Conservation (phyloP, 2,113 vertebrate genomes). For the Trochalopteron elliotii region DNA sequence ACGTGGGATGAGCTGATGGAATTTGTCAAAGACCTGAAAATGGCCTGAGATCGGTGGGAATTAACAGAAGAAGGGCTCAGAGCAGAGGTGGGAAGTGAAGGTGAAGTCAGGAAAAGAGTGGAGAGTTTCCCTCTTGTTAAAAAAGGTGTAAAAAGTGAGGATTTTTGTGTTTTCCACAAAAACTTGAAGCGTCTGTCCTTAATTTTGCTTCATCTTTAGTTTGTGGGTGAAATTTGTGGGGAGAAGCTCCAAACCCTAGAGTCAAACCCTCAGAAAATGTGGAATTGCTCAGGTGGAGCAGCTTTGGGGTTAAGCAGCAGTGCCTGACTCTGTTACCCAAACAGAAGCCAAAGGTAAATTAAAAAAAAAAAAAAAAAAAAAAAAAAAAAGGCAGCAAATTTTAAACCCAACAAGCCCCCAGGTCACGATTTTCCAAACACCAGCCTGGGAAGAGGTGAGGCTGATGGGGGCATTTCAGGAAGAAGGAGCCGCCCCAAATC, state of each 20-base stretch:
- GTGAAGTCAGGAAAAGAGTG: rapidly evolving
- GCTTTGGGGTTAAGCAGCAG: neutral
- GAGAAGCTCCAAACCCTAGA: neutral
- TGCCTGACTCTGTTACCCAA: rapidly evolving
- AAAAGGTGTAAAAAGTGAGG: neutral
- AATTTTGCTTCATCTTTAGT: neutral
- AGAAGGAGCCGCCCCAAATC: neutral
- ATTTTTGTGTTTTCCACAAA: neutral
- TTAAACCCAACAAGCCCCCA: neutral
- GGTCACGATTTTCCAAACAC: neutral
- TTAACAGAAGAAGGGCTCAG: neutral
- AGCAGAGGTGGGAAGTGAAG: neutral
- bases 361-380: neutral
- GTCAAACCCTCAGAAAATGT: neutral
- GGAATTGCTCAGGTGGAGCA: neutral
- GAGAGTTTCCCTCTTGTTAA: neutral
- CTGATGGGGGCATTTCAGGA: neutral
- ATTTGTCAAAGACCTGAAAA: neutral
- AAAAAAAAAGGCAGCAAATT: neutral
- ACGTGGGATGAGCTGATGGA: rapidly evolving
- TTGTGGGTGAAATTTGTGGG: neutral
- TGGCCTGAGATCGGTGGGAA: neutral
- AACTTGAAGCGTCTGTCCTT: neutral
- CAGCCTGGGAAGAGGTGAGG: neutral
- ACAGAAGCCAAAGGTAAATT: neutral